Conservation (phyloP, 1,140 invertebrate genomes). For the Ceratina japonica region DNA sequence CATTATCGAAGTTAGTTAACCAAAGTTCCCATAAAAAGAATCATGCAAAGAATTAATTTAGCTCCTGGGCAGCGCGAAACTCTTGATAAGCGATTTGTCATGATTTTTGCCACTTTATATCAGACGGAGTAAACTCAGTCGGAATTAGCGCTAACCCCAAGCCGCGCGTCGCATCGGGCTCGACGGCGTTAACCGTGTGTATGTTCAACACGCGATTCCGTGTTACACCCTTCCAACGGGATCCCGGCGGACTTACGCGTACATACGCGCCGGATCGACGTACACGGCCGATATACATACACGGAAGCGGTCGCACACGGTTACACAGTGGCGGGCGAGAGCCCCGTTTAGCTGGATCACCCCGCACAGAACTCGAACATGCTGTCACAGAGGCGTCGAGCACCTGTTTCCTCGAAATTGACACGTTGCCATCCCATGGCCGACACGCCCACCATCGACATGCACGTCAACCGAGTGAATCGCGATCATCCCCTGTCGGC, state of each 20-base stretch:
- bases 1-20: too few species aligned
- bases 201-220: constrained; percentile 75
- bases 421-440: constrained; percentile 71
- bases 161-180: too few species aligned
- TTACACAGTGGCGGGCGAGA: constrained; percentile 30
- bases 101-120: too few species aligned
- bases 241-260: constrained; percentile 35
- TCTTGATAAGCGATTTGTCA: too few species aligned
- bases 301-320: constrained; percentile 28
- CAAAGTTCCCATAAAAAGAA: too few species aligned
- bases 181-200: constrained; percentile 68
- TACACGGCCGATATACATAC: not conserved
- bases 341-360: constrained; percentile 49
- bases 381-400: constrained; percentile 76
- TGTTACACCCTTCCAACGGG: constrained; percentile 58
- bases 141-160: too few species aligned
- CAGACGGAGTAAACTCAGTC: too few species aligned
- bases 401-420: constrained; percentile 72
- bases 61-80: too few species aligned
- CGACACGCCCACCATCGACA: constrained; percentile 65
- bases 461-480: constrained; percentile 63
- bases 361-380: constrained; percentile 68
- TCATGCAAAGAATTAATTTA: too few species aligned
- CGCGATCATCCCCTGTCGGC: constrained; percentile 60
- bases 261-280: not conserved